These are phyloP conservation scores for Callorhinus ursinus DNA, from an alignment of 2,113 vertebrate species.

Conservation along the genomic window DNA sequence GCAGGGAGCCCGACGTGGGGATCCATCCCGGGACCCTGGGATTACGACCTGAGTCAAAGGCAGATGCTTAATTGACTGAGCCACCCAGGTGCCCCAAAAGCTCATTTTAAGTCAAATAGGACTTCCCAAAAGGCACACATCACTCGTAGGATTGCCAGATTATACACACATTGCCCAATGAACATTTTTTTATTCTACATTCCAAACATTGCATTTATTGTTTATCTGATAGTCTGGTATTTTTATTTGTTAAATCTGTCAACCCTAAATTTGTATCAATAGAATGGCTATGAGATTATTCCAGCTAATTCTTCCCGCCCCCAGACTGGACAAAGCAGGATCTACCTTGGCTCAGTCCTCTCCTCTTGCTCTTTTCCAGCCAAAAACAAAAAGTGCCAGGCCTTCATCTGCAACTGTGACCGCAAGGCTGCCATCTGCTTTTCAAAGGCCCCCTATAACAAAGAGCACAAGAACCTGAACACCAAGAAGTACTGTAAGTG, in stretches of 20 bases:
- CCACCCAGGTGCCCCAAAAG: no score
- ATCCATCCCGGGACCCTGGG: no score
- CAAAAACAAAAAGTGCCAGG: slow-evolving; percentile 86
- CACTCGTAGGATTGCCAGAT: neutral
- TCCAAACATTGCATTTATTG: neutral
- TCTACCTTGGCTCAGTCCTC: neutral
- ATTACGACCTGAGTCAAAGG: no score
- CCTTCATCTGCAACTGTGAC: slow-evolving; percentile 92
- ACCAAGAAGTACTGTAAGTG: slow-evolving; percentile 79
- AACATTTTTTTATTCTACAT: neutral
- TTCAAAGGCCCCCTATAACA: slow-evolving; percentile 83
- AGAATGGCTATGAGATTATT: neutral
- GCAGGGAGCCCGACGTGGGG: no score
- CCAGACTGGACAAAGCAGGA: neutral
- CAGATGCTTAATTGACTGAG: no score
- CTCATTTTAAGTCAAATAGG: neutral
- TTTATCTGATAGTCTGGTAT: neutral
- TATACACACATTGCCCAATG: neutral
- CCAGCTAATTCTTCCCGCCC: neutral
- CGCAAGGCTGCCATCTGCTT: slow-evolving; percentile 90
- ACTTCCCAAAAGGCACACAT: neutral
- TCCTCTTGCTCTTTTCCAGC: slow-evolving; percentile 80
- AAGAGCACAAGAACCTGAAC: slow-evolving; percentile 75
- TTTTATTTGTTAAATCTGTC: neutral
- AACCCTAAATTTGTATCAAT: neutral